Percentiles rank a stretch among this genome's conserved stretches.
Evolutionary conservation across 2,888 invertebrate genomes (phyloP).

Genomic region (Patella pellucida): DNA sequence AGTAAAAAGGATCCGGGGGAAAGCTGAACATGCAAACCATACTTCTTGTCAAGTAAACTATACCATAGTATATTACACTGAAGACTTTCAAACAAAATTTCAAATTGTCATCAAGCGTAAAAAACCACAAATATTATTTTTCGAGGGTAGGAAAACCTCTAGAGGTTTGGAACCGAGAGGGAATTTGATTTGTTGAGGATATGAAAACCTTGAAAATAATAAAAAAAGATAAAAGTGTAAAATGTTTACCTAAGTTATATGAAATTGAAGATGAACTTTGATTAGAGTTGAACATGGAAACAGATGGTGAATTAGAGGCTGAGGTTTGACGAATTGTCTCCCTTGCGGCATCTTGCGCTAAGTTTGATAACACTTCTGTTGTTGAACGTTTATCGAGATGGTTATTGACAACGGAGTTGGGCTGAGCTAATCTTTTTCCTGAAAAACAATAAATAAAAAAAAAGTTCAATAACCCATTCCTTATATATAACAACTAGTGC

Average conservation of each 20-base stretch:
- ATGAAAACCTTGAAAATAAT: no score
- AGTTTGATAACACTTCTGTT: slow-evolving; percentile 65
- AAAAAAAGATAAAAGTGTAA: neutral
- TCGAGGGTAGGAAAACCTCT: neutral
- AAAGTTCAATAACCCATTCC: no score
- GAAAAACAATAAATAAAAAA: slow-evolving; percentile 24
- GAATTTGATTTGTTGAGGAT: neutral
- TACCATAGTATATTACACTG: no score
- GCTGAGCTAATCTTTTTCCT: slow-evolving; percentile 52
- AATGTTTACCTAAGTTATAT: slow-evolving; percentile 71
- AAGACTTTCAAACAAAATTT: neutral
- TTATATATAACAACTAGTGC: no score
- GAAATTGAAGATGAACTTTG: slow-evolving; percentile 47
- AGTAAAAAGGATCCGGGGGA: no score
- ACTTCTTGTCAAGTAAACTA: no score
- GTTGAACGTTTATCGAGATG: slow-evolving; percentile 59
- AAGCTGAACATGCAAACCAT: no score
- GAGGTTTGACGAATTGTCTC: slow-evolving; percentile 54
- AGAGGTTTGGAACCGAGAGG: slow-evolving; percentile 22
- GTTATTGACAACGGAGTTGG: slow-evolving; percentile 50
- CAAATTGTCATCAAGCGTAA: no score
- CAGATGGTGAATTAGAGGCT: slow-evolving; percentile 60
- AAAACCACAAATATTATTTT: neutral
- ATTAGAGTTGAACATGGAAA: slow-evolving; percentile 61
- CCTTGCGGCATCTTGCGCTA: slow-evolving; percentile 66